phyloP scores from a whole-genome alignment of 64 coral and sea anemone genomes.

The Stichodactyla helianthus region DNA sequence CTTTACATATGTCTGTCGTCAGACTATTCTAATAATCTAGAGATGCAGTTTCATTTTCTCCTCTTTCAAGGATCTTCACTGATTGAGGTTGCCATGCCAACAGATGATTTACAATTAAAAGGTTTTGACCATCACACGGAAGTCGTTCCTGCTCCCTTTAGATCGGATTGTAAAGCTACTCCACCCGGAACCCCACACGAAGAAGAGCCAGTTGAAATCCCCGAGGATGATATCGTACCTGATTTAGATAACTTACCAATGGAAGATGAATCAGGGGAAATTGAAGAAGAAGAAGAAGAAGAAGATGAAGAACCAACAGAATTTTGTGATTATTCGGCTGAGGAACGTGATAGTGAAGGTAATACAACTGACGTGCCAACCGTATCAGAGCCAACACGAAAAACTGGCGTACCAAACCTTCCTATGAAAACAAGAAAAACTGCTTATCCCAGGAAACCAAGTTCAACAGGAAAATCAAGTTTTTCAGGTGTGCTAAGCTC shows the following conservation, averaged over 20 bases:
- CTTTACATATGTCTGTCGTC: neutral
- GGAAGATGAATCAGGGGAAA: neutral
- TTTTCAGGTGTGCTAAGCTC: neutral
- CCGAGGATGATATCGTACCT: neutral
- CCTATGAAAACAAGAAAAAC: no score
- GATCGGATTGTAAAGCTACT: constrained; percentile 22
- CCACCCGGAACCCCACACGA: constrained; percentile 1
- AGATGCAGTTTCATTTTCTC: neutral
- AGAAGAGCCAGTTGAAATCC: neutral
- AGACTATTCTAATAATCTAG: no score
- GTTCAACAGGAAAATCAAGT: neutral
- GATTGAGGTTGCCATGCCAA: neutral
- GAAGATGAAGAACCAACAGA: neutral
- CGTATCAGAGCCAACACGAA: neutral
- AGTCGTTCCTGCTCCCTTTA: neutral
- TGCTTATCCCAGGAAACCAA: no score
- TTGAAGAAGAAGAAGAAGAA: neutral
- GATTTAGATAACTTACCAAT: neutral
- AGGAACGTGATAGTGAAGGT: no score
- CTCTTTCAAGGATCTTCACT: neutral
- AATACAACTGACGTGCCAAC: neutral
- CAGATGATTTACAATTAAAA: neutral
- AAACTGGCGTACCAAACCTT: neutral
- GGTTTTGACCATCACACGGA: neutral
- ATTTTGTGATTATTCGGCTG: neutral